phyloP scores from a whole-genome alignment of 2,888 invertebrate genomes.

The Callyntrura guangdongensis region DNA sequence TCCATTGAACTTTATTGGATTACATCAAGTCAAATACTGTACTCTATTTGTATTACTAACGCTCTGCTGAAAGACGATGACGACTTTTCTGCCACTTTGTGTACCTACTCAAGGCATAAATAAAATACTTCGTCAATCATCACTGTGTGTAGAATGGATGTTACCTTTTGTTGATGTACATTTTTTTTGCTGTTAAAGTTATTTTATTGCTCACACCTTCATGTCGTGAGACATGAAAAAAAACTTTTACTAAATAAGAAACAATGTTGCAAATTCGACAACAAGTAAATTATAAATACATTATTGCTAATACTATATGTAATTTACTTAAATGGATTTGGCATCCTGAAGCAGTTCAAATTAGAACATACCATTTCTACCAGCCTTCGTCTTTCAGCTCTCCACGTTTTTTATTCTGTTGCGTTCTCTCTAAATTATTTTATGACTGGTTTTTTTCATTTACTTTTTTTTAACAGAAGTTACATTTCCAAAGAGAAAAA shows the following conservation, averaged over 20 bases:
- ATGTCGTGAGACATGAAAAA: neutral
- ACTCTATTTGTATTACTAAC: conserved; percentile 52
- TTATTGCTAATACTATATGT: neutral
- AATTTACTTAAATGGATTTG: conserved; percentile 21
- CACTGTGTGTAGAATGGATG: no score
- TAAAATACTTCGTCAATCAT: no score
- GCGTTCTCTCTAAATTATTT: neutral
- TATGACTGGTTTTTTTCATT: conserved; percentile 23
- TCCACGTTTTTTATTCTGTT: no score
- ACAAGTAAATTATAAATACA: conserved; percentile 18
- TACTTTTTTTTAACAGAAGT: neutral
- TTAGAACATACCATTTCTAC: no score
- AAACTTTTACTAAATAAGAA: neutral
- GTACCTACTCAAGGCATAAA: neutral
- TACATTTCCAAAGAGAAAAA: conserved; percentile 27
- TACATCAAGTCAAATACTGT: conserved; percentile 66
- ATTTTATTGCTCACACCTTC: neutral
- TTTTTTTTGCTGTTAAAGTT: no score
- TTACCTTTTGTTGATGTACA: no score
- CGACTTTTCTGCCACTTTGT: conserved; percentile 40
- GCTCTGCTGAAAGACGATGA: conserved; percentile 9
- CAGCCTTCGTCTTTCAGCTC: no score
- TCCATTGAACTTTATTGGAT: conserved; percentile 77
- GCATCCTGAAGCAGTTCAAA: neutral
- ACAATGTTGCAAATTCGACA: conserved; percentile 8